Evolutionary conservation across 1,140 invertebrate species (phyloP).

Genomic region (Doryteuthis pealeii): DNA sequence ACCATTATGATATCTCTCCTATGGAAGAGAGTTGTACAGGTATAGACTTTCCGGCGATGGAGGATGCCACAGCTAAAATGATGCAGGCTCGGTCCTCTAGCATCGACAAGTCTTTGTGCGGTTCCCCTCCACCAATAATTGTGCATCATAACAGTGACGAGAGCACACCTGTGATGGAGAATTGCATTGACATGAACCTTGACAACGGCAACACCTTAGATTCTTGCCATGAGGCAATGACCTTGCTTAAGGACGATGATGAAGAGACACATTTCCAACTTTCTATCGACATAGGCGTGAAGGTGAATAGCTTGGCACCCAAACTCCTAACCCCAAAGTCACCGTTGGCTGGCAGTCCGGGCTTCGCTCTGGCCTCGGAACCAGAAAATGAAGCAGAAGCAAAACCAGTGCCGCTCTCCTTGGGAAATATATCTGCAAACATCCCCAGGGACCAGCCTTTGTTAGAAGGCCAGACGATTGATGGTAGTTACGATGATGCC

Average conservation of each 20-base stretch:
- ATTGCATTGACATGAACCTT: neutral
- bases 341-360: neutral
- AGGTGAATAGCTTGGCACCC: neutral
- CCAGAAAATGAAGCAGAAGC: neutral
- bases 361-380: neutral
- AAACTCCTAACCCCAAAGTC: too few relatives aligned
- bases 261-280: conserved; percentile 43
- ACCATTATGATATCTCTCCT: conserved; percentile 27
- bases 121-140: conserved; percentile 1
- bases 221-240: neutral
- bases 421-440: conserved; percentile 8
- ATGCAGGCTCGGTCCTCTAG: conserved; percentile 37
- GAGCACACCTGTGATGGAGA: neutral
- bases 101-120: conserved; percentile 40
- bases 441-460: neutral
- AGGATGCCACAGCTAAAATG: conserved; percentile 34
- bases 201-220: neutral
- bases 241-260: conserved; percentile 11
- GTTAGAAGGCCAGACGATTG: neutral
- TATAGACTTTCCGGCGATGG: conserved; percentile 37
- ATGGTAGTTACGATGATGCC: neutral
- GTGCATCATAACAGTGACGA: too few relatives aligned
- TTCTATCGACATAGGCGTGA: conserved; percentile 37
- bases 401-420: neutral
- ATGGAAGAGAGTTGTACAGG: conserved; percentile 32